Evolutionary conservation across 2,113 vertebrate species (phyloP).

Genomic region (Calonectris borealis): DNA sequence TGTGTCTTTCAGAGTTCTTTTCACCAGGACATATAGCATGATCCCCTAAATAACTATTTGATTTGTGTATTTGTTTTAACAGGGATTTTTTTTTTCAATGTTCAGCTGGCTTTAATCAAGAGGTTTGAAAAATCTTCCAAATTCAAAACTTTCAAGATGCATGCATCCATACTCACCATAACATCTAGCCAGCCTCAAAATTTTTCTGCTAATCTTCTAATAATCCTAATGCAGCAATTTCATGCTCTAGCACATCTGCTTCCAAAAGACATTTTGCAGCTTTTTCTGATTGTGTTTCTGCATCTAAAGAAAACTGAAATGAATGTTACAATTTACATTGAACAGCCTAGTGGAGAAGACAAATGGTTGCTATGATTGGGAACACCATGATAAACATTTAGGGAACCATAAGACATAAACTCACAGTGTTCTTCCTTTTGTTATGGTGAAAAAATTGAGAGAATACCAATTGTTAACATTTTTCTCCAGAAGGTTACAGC

Average conservation of each 20-base stretch:
- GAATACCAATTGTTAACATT: neutral
- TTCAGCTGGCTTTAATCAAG: neutral
- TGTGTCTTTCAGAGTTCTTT: neutral
- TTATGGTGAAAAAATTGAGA: neutral
- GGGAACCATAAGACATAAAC: neutral
- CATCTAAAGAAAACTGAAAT: neutral
- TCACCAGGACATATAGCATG: neutral
- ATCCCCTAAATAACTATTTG: neutral
- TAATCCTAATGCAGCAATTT: slow-evolving; percentile 8
- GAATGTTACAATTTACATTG: neutral
- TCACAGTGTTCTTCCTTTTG: neutral
- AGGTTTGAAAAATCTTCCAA: neutral
- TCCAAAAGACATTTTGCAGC: neutral
- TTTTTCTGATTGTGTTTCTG: neutral
- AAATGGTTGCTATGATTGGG: neutral
- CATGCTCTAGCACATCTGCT: slow-evolving; percentile 11
- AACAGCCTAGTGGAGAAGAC: neutral
- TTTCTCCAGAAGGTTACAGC: neutral
- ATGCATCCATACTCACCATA: neutral
- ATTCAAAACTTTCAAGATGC: neutral
- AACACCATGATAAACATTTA: neutral
- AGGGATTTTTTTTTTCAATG: neutral
- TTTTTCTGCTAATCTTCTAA: slow-evolving; percentile 1
- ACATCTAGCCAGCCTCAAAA: neutral
- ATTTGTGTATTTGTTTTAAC: neutral